Base-by-base conservation (phyloP, 1,140 invertebrate species). In the Pseudomyrmex flavicornis region DNA sequence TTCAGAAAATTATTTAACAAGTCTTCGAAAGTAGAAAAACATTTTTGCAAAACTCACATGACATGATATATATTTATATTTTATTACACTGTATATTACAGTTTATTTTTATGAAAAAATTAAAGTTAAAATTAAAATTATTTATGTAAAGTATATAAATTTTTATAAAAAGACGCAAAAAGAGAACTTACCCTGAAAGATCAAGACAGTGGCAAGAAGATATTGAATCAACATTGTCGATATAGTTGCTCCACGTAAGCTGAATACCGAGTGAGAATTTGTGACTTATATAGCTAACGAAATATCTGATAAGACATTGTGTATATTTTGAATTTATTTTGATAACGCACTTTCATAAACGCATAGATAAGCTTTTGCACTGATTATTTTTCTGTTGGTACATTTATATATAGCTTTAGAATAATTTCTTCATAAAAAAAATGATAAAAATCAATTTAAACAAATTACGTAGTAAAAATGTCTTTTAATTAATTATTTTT, bases 171-270 rank as follows among this genome's bases (percentile, higher is more conserved):
- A 26, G 26, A 26, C 26, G 3, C 26, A 26, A 26, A 63, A 5
- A 4, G 10, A 7, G 1, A 26, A 1, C 90, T 91, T 89, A 91
- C 90, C 89, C 82, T 91, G 89, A n/a, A 86, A 63, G 7, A 87
- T 68, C 13, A 91, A 58, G 12, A 88, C 7, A 7, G 50, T n/a
- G 1, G 48, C 82, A 8, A 91, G 26, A 44, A 90, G 1, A 20
- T 50, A 87, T 22, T 85, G 86, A 65, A 66, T 26, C 56, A 91
- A 66, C 90, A 91, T 91, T 85, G 50, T 88, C 44, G 44, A 2
- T 82, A n/a, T 12, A 8, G 61, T 9, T 8, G 0, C 1, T 50
- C 2, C 5, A 58, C n/a, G 12, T 9, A 85, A 82, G 52, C 46
- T 69, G 22, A n/a, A 0, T 2, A 20, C 15, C 15, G 3, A 26